Base-by-base conservation (phyloP, 2,797 vertebrate genomes). In the Acanthurus lineatus region DNA sequence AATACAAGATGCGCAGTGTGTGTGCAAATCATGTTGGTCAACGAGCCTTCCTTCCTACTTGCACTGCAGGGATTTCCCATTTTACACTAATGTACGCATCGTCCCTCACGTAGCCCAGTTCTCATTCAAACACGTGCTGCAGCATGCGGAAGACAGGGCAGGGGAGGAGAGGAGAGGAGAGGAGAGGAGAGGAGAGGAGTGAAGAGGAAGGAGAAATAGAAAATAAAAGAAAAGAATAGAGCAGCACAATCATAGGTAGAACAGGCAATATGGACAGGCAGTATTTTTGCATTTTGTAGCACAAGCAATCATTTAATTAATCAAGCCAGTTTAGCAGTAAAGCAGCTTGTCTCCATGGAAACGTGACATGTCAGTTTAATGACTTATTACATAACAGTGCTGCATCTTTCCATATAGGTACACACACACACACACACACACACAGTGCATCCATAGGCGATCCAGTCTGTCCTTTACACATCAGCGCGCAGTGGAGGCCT, bases 61-160 rank as follows among this genome's bases (percentile, higher is more conserved):
- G 9, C 12, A 1, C 68, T 76, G 78, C 71, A 85, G 84, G 90
- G 76, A 90, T 88, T 91, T 87, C 87, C 92, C 84, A 66, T 77
- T 48, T 78, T 79, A 6, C 82, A 15, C 48, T 3, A 15, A 40
- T 47, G 77, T 57, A 88, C 86, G 76, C 85, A 22, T 81, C 69
- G 40, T 82, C 44, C 72, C 35, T 87, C 92, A 93, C 91, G 90
- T 94, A 92, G 78, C 51, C 85, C 54, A 7, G 17, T 7, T 60
- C 38, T 77, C 48, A 15, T 45, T 42, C 38, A 28, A 62, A 68
- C 83, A 84, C 83, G 68, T 86, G 79, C 11, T 56, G 32, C 35
- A 38, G 57, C 54, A 58, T 61, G 60, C 42, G 54, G 69, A 63
- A 35, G 17, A 32, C 17, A 17, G 35, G 22, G 14, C 8, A 17